Evolutionary conservation across 2,888 invertebrate species (phyloP).

Genomic region (Morpho achilles): DNA sequence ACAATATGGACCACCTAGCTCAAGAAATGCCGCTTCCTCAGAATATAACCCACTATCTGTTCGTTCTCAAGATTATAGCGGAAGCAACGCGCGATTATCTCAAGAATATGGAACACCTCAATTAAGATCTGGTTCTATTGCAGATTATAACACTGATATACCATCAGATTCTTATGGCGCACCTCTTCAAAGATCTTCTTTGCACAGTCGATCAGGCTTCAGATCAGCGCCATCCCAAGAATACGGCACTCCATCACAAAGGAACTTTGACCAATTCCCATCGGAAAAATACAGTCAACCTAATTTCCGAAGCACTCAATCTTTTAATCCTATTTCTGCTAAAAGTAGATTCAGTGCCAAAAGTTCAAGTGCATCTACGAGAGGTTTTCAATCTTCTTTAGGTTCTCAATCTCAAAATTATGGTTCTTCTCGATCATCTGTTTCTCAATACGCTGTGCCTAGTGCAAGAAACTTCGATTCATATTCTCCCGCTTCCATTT

Average conservation of each 20-base stretch:
- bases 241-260: constrained; percentile 43
- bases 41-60: constrained; percentile 39
- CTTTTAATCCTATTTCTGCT: constrained; percentile 8
- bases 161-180: constrained; percentile 36
- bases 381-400: constrained; percentile 39
- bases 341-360: constrained; percentile 35
- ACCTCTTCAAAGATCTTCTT: constrained; percentile 33
- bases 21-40: constrained; percentile 13
- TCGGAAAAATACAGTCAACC: constrained; percentile 43
- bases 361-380: constrained; percentile 33
- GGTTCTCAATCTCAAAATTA: constrained; percentile 27
- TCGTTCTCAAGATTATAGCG: constrained; percentile 38
- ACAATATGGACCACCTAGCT: constrained; percentile 17
- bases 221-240: constrained; percentile 43
- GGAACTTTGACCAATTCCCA: constrained; percentile 35
- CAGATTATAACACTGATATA: constrained; percentile 13
- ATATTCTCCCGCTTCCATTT: constrained; percentile 41
- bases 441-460: constrained; percentile 40
- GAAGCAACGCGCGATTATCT: constrained; percentile 32
- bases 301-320: constrained; percentile 16
- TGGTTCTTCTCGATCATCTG: constrained; percentile 38
- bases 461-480: constrained; percentile 38
- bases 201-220: constrained; percentile 42
- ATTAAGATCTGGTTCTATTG: constrained; percentile 26
- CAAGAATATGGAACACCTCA: constrained; percentile 35